These are phyloP conservation scores for Xenopus borealis DNA, from an alignment of 2,113 vertebrate species.

Conservation along the genomic window DNA sequence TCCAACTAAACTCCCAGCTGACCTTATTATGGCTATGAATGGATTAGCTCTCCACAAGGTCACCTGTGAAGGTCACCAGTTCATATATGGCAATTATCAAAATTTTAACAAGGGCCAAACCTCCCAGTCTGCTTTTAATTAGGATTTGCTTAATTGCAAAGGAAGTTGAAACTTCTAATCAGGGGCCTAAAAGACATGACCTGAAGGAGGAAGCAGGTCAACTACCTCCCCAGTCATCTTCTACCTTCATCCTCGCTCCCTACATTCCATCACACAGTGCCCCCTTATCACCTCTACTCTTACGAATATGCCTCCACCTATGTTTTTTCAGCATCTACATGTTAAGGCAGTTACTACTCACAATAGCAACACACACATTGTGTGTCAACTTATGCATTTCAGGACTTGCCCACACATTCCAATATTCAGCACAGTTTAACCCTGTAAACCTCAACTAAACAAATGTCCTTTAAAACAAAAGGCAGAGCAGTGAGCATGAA, in stretches of 20 bases:
- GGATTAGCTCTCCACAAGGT: conserved; percentile 27
- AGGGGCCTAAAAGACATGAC: neutral
- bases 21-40: conserved; percentile 32
- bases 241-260: neutral
- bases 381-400: neutral
- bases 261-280: neutral
- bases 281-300: neutral
- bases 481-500: too few species aligned
- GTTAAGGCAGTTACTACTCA: conserved; percentile 4
- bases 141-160: conserved; percentile 20
- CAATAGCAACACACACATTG: neutral
- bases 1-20: conserved; percentile 21
- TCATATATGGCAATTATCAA: conserved; percentile 17
- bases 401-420: neutral
- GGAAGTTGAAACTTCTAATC: neutral
- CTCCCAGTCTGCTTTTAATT: conserved; percentile 32
- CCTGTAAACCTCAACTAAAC: too few species aligned
- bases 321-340: neutral
- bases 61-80: conserved; percentile 11
- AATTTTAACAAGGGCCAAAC: conserved; percentile 3
- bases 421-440: neutral
- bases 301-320: neutral
- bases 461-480: too few species aligned
- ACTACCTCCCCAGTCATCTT: neutral
- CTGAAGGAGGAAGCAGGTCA: neutral